Conservation (phyloP, 2,113 vertebrate species). For the Cryptoleucopteryx plumbea region DNA sequence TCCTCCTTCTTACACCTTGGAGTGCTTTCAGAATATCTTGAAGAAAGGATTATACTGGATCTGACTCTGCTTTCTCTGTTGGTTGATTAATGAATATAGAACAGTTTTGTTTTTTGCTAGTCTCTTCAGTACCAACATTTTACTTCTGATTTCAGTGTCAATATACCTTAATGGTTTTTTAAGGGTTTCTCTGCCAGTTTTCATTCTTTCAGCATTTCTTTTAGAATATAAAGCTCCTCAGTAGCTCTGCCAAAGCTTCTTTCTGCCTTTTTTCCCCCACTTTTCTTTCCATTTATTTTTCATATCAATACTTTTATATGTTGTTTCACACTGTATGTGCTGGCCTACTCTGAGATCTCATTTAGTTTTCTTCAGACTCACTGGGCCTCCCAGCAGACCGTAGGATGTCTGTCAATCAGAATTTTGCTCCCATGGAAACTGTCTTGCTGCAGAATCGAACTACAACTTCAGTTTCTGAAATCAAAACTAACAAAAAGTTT, state of each 20-base stretch:
- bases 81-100: not conserved
- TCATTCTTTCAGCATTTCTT: not conserved
- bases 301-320: fast-evolving
- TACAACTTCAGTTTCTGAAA: not conserved
- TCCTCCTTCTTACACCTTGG: not conserved
- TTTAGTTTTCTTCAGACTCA: not conserved
- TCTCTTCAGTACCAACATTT: not conserved
- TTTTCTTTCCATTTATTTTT: not conserved
- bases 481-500: not conserved
- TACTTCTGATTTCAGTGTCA: not conserved
- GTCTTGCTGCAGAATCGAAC: not conserved
- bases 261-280: not conserved
- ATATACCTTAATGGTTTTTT: not conserved
- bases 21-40: not conserved
- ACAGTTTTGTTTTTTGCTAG: not conserved
- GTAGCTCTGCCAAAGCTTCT: not conserved
- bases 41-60: not conserved
- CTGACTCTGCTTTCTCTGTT: not conserved
- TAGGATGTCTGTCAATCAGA: not conserved
- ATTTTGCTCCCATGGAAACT: not conserved
- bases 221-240: not conserved
- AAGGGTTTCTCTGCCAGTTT: not conserved
- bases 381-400: not conserved
- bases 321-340: not conserved
- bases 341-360: not conserved